These are phyloP conservation scores for Seira sanloemensis DNA, from an alignment of 2,888 invertebrate genomes.

Conservation along the genomic window DNA sequence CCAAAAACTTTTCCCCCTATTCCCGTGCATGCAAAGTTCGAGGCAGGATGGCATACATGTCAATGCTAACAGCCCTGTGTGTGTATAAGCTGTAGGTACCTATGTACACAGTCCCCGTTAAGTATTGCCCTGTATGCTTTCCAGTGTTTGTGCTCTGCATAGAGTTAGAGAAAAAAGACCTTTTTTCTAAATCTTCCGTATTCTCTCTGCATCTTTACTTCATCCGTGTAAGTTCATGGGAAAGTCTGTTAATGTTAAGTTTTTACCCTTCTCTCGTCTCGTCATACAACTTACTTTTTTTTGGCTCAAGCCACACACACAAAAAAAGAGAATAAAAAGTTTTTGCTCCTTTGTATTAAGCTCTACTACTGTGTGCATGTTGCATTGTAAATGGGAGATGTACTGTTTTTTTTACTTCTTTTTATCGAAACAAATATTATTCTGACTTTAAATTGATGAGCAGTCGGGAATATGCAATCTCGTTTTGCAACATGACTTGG, in stretches of 20 bases:
- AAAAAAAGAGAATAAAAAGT: background rate
- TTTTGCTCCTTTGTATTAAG: too few species aligned
- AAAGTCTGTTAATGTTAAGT: constrained; percentile 20
- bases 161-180: background rate
- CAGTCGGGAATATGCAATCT: too few species aligned
- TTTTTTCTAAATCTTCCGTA: constrained; percentile 8
- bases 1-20: constrained; percentile 12
- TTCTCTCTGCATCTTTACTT: constrained; percentile 3
- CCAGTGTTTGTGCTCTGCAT: background rate
- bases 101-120: background rate
- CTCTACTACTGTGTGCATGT: too few species aligned
- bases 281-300: too few species aligned
- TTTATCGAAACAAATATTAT: too few species aligned
- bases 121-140: background rate
- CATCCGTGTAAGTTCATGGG: background rate
- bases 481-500: too few species aligned
- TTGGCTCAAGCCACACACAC: background rate
- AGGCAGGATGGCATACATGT: background rate
- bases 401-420: too few species aligned
- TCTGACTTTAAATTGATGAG: too few species aligned
- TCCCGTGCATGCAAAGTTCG: background rate
- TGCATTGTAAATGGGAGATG: too few species aligned
- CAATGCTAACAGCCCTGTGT: background rate
- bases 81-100: constrained; percentile 8
- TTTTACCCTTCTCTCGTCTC: background rate